A percentile compares a stretch with the other conserved stretches of the same genome.
These are phyloP conservation scores for Capreolus pygargus DNA, from an alignment of 2,113 vertebrate species.

Conservation along the genomic window DNA sequence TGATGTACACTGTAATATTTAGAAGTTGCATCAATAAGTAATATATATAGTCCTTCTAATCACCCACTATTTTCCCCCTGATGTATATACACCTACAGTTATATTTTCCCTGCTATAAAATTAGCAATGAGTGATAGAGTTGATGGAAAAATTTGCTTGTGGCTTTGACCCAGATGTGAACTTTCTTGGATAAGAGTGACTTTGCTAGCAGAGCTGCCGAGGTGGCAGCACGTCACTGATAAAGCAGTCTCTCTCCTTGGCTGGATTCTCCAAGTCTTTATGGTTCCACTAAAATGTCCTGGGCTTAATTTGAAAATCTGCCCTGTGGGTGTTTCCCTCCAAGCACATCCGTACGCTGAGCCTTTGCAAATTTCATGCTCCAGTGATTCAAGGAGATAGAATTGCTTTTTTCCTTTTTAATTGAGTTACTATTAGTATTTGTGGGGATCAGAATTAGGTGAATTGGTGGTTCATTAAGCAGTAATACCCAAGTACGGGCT, in stretches of 20 bases:
- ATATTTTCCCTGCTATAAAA: neutral
- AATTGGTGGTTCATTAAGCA: neutral
- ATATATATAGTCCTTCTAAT: neutral
- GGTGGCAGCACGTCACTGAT: neutral
- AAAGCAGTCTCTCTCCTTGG: neutral
- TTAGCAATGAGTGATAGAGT: neutral
- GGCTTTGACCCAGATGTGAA: neutral
- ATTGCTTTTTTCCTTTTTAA: neutral
- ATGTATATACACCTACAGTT: neutral
- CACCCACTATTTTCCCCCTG: neutral
- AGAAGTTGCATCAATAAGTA: constrained; percentile 17
- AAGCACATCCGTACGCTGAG: neutral
- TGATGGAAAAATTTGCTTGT: neutral
- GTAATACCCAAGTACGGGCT: neutral
- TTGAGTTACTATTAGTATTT: neutral
- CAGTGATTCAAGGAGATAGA: neutral
- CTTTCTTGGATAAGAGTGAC: neutral
- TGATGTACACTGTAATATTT: neutral
- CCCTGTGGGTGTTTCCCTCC: neutral
- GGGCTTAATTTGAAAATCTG: neutral
- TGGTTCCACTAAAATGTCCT: neutral
- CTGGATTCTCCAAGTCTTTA: neutral
- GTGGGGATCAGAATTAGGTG: neutral
- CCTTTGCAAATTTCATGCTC: neutral
- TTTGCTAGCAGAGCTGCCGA: neutral